These are phyloP conservation scores for Calypte anna DNA, from an alignment of 2,113 vertebrate genomes.

Conservation along the genomic window DNA sequence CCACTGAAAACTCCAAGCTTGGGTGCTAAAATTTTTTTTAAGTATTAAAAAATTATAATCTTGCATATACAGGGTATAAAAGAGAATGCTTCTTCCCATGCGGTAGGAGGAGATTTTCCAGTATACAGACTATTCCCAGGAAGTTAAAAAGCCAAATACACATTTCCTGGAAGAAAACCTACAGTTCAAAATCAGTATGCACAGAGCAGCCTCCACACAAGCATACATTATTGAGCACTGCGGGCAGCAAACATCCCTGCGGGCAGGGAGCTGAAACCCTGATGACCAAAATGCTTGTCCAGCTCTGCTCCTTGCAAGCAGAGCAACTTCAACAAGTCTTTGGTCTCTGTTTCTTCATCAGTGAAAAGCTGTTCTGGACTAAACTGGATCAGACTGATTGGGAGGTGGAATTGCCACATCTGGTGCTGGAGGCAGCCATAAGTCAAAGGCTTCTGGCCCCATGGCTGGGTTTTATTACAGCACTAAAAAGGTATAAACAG, in stretches of 20 bases:
- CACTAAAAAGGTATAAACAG: neutral
- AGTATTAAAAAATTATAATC: neutral
- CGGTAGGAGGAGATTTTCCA: neutral
- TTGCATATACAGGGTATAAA: neutral
- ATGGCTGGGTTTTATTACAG: neutral
- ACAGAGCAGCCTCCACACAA: neutral
- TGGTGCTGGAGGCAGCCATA: neutral
- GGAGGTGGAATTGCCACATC: neutral
- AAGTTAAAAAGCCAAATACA: neutral
- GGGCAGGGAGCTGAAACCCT: neutral
- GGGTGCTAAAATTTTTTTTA: neutral
- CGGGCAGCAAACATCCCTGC: neutral
- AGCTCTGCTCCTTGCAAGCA: neutral
- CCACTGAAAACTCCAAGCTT: neutral
- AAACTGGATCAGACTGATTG: neutral
- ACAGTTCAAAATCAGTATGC: neutral
- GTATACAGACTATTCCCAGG: neutral
- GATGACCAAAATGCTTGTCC: neutral
- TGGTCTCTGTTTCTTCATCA: neutral
- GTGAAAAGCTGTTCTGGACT: neutral
- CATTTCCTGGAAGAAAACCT: conserved; percentile 32
- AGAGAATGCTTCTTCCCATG: neutral
- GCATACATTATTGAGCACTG: neutral
- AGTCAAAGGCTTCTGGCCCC: neutral
- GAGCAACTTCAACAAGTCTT: neutral